Evolutionary conservation across 2,888 invertebrate genomes (phyloP), one percentile per base, ranked within the genome.

Genomic region (Atrina japonica): DNA sequence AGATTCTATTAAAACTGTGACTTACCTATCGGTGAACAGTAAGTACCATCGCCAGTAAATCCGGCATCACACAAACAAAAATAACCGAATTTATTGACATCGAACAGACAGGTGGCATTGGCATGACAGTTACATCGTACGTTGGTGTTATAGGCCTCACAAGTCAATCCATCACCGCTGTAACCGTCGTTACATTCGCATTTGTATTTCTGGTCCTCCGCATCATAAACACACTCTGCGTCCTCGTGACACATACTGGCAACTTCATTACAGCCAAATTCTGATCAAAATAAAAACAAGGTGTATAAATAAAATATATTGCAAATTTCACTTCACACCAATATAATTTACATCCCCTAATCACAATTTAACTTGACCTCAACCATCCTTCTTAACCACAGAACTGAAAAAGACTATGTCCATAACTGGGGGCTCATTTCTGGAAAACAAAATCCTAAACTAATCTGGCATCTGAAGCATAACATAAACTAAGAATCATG

Each of bases 1-100:
- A 9, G 3, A 43, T n/a, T 43, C n/a, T n/a, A 43, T n/a, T n/a
- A 49, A 11, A 49, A 18, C 0, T n/a, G n/a, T n/a, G 23, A 18
- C 58, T 52, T 45, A 70, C 70, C 64, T 61, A 85, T 94, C 1
- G 93, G 92, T 92, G 93, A 91, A 86, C 97, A 97, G 0, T 91
- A 91, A 47, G 94, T 92, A 0, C 95, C 95, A 80, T 92, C 92
- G 0, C 95, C 93, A 59, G 92, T 90, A 81, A 93, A 93, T 0
- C 92, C 93, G 0, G 92, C 90, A 77, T 94, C 94, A 91, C 94
- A 96, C 16, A 94, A 92, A 88, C 97, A 97, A 30, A 87, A 83
- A 76, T 82, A 86, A 40, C 76, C 77, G 58, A 87, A 70, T 16
- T 81, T 73, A 18, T 81, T 49, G 74, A 88, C 64, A 76, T 95